phyloP scores from a whole-genome alignment of 2,888 invertebrate genomes.

The Oscheius myriophilus region DNA sequence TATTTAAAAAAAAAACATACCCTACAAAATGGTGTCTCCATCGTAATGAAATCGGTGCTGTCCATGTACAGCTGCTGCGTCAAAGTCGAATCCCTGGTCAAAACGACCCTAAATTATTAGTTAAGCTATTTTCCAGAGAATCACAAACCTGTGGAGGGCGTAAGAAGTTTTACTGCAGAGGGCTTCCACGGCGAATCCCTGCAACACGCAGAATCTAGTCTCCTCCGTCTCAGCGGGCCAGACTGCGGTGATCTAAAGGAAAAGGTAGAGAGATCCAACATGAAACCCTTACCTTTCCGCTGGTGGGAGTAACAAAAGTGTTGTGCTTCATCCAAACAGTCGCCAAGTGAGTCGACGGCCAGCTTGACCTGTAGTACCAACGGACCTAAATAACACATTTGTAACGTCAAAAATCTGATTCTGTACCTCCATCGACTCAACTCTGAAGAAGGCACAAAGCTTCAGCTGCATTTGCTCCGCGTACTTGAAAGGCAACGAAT shows the following conservation, averaged over 20 bases:
- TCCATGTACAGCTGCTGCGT: constrained; percentile 87
- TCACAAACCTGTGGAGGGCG: constrained; percentile 78
- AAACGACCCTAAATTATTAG: constrained; percentile 74
- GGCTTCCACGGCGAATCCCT: constrained; percentile 91
- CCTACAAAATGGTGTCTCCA: too few relatives aligned
- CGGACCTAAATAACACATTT: too few relatives aligned
- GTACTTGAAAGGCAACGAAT: constrained; percentile 78
- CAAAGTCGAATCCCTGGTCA: constrained; percentile 87
- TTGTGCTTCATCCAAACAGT: constrained; percentile 84
- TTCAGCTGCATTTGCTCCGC: constrained; percentile 91
- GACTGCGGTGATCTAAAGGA: background rate
- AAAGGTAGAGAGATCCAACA: background rate
- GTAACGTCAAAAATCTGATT: too few relatives aligned
- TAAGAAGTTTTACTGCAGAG: constrained; percentile 89
- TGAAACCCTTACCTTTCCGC: constrained; percentile 25
- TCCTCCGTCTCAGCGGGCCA: constrained; percentile 27
- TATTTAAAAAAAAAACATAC: too few relatives aligned
- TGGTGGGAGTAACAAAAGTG: constrained; percentile 75
- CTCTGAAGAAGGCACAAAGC: constrained; percentile 96
- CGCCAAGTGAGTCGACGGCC: constrained; percentile 94
- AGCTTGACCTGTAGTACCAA: constrained; percentile 88
- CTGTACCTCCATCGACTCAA: constrained; percentile 85
- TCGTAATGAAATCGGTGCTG: constrained; percentile 84
- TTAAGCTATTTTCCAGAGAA: background rate
- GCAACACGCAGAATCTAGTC: constrained; percentile 83